Evolutionary conservation across 2,113 vertebrate genomes (phyloP), one percentile per base, ranked within the genome.

Genomic region (Aspiorhynchus laticeps): DNA sequence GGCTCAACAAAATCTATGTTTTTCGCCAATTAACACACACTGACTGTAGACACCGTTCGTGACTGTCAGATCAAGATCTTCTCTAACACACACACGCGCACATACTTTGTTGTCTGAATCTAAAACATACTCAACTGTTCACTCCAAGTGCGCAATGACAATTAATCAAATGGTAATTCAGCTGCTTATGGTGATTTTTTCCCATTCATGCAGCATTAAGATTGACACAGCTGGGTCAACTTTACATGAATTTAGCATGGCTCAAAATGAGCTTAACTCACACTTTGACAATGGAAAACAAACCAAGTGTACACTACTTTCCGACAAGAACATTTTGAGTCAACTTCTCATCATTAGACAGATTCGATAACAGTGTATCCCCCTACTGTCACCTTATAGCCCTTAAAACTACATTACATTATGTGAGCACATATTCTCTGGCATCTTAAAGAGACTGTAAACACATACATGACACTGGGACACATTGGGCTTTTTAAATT

Each of bases 11-110:
- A 85, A 63, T n/a, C 21, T 24, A 46, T 48, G 24, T 77, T 51
- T 80, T 38, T 67, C 31, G 17, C 56, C 86, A 83, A 86, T 74
- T 38, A 86, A 90, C 84, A 88, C 91, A 90, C 89, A 90, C 85
- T 59, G 89, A 90, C 51, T 43, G 56, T 38, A 89, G 71, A 88
- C 87, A 86, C 88, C 73, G 85, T 48, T 14, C 11, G 4, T 41
- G 33, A 59, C 43, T 4, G 41, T 63, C 38, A 38, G 19, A 77
- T 19, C 12, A 48, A 82, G 51, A 73, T 46, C 21, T 81, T 63
- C 56, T 71, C 84, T 17, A 80, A 26, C 21, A 36, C 46, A 48
- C 46, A 48, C 46, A 48, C 46, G 14, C 12, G 74, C 43, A 43
- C 28, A 65, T 21, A 75, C 24, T 46, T 84, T 80, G 53, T n/a